These are phyloP conservation scores for Neomorphus geoffroyi DNA, from an alignment of 2,797 vertebrate species.

Conservation along the genomic window DNA sequence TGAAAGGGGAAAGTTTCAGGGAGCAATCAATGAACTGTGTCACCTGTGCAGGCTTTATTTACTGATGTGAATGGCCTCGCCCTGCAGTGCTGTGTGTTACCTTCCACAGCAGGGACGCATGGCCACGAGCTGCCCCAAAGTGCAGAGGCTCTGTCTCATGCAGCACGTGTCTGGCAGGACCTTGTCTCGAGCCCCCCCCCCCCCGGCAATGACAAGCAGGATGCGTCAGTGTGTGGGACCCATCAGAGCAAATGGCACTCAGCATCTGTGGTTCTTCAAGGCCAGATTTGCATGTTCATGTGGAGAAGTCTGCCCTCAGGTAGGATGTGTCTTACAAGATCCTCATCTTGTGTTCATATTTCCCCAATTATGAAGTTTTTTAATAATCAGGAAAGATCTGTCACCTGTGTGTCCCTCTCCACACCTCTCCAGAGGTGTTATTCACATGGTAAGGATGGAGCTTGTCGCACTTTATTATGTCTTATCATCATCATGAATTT, in stretches of 20 bases:
- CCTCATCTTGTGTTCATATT: not conserved
- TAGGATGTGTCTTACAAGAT: not conserved
- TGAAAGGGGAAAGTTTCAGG: not conserved
- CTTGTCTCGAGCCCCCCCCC: not conserved
- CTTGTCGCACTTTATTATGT: not conserved
- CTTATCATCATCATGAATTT: not conserved
- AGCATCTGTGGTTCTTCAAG: not conserved
- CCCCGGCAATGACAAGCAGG: not conserved
- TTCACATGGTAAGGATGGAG: not conserved
- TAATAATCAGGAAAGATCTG: not conserved
- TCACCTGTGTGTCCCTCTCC: not conserved
- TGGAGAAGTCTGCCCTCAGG: not conserved
- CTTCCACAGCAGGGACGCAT: fast-evolving
- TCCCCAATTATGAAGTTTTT: not conserved
- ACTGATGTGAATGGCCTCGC: not conserved
- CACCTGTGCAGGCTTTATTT: not conserved
- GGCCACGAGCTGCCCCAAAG: fast-evolving
- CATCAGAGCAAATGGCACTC: not conserved
- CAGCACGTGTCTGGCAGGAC: not conserved
- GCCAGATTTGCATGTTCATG: not conserved
- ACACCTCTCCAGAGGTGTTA: not conserved
- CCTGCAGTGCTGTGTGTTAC: not conserved
- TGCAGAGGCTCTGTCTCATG: fast-evolving
- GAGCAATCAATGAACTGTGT: not conserved
- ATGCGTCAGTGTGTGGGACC: no score